Evolutionary conservation across 1,140 invertebrate genomes (phyloP).

Genomic region (Oedothorax gibbosus): DNA sequence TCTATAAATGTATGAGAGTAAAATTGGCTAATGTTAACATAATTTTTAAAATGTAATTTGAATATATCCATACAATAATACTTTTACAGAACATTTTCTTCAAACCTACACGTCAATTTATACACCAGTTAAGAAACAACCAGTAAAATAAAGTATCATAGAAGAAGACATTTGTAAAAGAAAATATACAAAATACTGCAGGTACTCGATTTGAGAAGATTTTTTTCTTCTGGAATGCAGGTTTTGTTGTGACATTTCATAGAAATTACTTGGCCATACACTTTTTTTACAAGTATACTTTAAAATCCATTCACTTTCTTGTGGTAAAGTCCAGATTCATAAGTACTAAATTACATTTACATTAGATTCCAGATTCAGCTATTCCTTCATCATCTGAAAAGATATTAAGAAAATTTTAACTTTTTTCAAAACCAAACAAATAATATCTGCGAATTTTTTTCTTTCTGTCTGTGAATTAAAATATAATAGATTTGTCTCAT

Average conservation of each 20-base stretch:
- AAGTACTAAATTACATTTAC: not conserved
- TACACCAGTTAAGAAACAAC: no score
- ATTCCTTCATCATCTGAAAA: slow-evolving; percentile 91
- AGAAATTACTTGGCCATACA: slow-evolving; percentile 45
- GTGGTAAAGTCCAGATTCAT: not conserved
- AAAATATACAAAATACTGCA: not conserved
- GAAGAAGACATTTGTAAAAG: not conserved
- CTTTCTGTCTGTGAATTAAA: no score
- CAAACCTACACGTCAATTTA: no score
- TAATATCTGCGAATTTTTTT: no score
- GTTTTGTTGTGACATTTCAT: slow-evolving; percentile 29
- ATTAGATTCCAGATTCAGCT: slow-evolving; percentile 91
- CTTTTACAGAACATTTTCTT: no score
- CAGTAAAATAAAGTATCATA: not conserved
- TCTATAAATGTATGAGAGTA: no score
- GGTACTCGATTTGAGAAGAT: not conserved
- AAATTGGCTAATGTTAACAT: no score
- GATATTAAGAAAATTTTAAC: slow-evolving; percentile 1
- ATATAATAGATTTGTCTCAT: no score
- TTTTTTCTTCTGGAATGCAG: not conserved
- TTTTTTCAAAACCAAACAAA: not conserved
- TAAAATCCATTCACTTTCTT: slow-evolving; percentile 35
- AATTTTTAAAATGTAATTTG: no score
- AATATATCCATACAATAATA: no score
- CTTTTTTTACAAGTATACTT: slow-evolving; percentile 32